Evolutionary conservation across 2,113 vertebrate species (phyloP).

Genomic region (Lichenostomus cassidix): DNA sequence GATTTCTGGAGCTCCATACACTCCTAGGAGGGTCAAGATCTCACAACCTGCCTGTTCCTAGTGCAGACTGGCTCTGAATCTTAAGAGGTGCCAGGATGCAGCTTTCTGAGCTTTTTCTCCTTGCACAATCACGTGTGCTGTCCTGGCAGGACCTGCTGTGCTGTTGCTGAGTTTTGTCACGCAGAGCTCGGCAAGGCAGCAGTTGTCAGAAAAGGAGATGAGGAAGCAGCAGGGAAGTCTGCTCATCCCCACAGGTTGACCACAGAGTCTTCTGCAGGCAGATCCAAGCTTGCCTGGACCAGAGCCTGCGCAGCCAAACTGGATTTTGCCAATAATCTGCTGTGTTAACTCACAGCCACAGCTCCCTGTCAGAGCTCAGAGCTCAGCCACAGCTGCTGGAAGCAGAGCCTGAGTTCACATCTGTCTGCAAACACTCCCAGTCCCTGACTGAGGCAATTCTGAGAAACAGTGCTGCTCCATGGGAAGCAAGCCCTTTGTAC

Average conservation of each 20-base stretch:
- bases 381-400: neutral
- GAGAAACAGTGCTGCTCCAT: neutral
- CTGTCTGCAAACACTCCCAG: neutral
- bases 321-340: neutral
- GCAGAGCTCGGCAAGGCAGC: rapidly evolving
- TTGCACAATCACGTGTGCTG: neutral
- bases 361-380: neutral
- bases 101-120: neutral
- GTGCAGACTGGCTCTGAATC: neutral
- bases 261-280: neutral
- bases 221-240: neutral
- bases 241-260: neutral
- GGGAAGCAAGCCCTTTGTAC: neutral
- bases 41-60: neutral
- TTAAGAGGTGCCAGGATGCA: neutral
- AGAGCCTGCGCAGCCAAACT: neutral
- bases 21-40: neutral
- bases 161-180: neutral
- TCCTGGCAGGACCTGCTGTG: neutral
- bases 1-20: neutral
- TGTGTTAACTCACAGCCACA: neutral
- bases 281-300: neutral
- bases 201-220: neutral
- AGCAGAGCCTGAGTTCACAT: neutral
- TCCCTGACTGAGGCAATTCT: neutral